Evolutionary conservation across 30 jellyfish, hydroid and myxozoan species (phyloP).

Genomic region (Turritopsis rubra): DNA sequence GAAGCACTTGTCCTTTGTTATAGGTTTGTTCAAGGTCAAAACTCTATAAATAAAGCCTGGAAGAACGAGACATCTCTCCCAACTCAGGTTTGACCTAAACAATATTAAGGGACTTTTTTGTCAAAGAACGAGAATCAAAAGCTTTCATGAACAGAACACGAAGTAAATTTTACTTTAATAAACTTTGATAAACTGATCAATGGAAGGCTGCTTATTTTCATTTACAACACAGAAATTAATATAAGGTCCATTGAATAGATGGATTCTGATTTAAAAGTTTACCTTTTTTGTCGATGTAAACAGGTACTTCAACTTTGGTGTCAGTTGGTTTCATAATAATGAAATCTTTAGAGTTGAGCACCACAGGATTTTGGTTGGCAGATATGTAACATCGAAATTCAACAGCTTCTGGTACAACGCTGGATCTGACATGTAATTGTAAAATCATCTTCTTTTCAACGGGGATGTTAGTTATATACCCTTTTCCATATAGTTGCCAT

Average conservation of each 20-base stretch:
- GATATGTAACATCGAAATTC: not conserved
- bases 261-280: not conserved
- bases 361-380: not conserved
- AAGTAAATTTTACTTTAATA: no score
- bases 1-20: no score
- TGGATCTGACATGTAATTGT: not conserved
- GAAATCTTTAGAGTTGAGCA: not conserved
- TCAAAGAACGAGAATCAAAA: no score
- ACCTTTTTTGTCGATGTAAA: not conserved
- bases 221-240: not conserved
- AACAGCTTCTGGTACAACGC: not conserved
- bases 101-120: no score
- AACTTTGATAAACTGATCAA: not conserved
- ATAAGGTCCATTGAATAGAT: not conserved
- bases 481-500: conserved; percentile 14
- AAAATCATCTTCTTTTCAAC: not conserved
- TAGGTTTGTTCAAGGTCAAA: no score
- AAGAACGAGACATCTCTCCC: no score
- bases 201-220: not conserved
- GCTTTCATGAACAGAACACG: no score
- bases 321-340: not conserved
- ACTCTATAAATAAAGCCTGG: no score
- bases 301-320: not conserved
- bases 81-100: no score
- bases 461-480: not conserved